phyloP scores from a whole-genome alignment of 2,797 vertebrate species.

The Alauda arvensis region DNA sequence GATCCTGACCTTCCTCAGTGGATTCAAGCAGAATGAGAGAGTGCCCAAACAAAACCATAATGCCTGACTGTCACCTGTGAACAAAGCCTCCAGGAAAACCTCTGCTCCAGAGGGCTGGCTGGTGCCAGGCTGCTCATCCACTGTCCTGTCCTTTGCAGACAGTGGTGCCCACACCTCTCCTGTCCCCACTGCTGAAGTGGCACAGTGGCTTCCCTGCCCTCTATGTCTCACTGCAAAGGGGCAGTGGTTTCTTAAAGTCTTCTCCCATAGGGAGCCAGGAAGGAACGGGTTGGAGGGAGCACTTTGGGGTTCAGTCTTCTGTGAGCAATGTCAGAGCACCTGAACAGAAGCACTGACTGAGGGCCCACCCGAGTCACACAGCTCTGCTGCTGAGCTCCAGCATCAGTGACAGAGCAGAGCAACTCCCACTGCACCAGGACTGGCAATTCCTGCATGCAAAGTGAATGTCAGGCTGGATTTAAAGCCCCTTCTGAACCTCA shows the following conservation, averaged over 20 bases:
- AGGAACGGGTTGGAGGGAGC: neutral
- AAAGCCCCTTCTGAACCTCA: neutral
- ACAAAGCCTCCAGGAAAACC: neutral
- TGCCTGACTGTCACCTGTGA: neutral
- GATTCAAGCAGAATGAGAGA: neutral
- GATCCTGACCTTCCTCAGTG: neutral
- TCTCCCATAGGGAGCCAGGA: neutral
- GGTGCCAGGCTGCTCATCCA: neutral
- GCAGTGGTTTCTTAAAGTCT: neutral
- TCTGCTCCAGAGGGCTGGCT: neutral
- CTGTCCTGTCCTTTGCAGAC: neutral
- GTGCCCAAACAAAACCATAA: neutral
- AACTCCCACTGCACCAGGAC: neutral
- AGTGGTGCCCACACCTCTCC: neutral
- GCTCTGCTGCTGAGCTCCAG: neutral
- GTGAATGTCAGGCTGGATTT: neutral
- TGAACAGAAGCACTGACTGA: fast-evolving
- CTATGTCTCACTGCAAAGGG: neutral
- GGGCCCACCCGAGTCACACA: fast-evolving
- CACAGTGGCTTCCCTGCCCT: neutral
- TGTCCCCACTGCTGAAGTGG: neutral
- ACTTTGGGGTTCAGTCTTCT: neutral
- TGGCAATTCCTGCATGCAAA: neutral
- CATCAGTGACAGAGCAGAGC: neutral
- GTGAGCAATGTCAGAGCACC: neutral